A percentile compares a stretch with the other conserved stretches of the same genome.
Evolutionary conservation across 2,888 invertebrate species (phyloP).

Genomic region (Drosophila ustulata): DNA sequence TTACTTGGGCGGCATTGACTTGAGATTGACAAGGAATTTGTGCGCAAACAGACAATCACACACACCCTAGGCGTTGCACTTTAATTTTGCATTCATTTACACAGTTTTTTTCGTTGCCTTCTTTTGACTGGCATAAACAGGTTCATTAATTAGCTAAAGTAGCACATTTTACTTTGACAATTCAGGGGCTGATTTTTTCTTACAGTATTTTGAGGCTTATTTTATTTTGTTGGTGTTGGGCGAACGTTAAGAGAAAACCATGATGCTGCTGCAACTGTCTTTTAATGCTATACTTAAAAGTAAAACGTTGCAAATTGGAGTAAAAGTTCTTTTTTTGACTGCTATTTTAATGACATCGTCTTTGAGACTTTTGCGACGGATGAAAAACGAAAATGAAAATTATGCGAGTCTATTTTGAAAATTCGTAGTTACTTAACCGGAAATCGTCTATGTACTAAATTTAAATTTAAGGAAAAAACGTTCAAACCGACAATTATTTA

Average conservation of each 20-base stretch:
- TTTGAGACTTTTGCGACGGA: too few relatives aligned
- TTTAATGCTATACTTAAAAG: neutral
- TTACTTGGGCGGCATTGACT: slow-evolving; percentile 51
- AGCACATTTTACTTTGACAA: slow-evolving; percentile 53
- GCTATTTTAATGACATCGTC: neutral
- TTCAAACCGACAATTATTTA: too few relatives aligned
- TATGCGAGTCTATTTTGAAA: neutral
- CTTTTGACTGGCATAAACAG: slow-evolving; percentile 25
- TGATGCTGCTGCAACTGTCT: neutral
- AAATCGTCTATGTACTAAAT: too few relatives aligned
- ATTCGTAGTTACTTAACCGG: too few relatives aligned
- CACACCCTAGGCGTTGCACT: slow-evolving; percentile 22
- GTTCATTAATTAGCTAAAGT: slow-evolving; percentile 64
- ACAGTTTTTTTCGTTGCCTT: neutral
- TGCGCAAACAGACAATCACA: slow-evolving; percentile 1
- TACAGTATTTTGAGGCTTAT: neutral
- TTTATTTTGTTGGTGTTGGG: neutral
- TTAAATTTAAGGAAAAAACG: too few relatives aligned
- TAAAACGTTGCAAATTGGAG: neutral
- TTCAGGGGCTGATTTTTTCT: slow-evolving; percentile 23
- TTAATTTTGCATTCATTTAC: slow-evolving; percentile 8
- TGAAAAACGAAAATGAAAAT: neutral
- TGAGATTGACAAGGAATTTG: slow-evolving; percentile 34
- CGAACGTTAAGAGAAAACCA: neutral
- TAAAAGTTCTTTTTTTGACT: neutral